Evolutionary conservation across 1,140 invertebrate species (phyloP).

Genomic region (Odontomachus brunneus): DNA sequence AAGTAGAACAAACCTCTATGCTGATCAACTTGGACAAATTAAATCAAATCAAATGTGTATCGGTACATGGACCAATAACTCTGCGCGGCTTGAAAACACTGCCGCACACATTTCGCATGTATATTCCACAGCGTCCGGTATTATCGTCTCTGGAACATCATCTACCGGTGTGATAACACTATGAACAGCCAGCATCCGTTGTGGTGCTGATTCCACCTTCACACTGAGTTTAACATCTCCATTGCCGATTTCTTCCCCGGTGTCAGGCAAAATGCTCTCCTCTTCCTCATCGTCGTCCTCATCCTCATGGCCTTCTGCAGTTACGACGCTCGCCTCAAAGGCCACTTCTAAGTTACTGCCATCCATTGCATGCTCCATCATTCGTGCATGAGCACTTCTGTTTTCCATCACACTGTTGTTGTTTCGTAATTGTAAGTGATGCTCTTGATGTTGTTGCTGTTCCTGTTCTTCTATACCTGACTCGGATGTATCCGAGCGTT

Average conservation of each 20-base stretch:
- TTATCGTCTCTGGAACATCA: conserved; percentile 84
- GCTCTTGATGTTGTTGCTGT: neutral
- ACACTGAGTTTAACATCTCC: conserved; percentile 78
- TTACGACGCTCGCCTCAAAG: conserved; percentile 79
- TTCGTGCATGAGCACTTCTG: conserved; percentile 36
- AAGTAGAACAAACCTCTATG: conserved; percentile 74
- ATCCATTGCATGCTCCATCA: conserved; percentile 76
- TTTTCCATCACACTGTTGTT: conserved; percentile 70
- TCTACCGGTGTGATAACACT: conserved; percentile 78
- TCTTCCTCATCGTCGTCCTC: conserved; percentile 52
- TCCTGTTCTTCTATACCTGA: conserved; percentile 61
- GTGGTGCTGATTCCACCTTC: conserved; percentile 77
- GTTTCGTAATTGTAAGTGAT: neutral
- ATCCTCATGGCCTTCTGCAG: conserved; percentile 76
- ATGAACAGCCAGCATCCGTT: conserved; percentile 76
- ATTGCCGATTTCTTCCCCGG: conserved; percentile 68
- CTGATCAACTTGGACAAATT: conserved; percentile 67
- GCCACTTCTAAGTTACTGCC: conserved; percentile 80
- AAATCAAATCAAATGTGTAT: conserved; percentile 90
- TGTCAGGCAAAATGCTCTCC: conserved; percentile 24
- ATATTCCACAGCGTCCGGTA: conserved; percentile 86
- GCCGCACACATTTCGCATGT: conserved; percentile 93
- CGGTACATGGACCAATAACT: conserved; percentile 91
- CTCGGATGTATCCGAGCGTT: conserved; percentile 62
- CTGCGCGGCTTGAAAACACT: conserved; percentile 90